These are phyloP conservation scores for Spilarctia lutea DNA, from an alignment of 2,888 invertebrate genomes.

Conservation along the genomic window DNA sequence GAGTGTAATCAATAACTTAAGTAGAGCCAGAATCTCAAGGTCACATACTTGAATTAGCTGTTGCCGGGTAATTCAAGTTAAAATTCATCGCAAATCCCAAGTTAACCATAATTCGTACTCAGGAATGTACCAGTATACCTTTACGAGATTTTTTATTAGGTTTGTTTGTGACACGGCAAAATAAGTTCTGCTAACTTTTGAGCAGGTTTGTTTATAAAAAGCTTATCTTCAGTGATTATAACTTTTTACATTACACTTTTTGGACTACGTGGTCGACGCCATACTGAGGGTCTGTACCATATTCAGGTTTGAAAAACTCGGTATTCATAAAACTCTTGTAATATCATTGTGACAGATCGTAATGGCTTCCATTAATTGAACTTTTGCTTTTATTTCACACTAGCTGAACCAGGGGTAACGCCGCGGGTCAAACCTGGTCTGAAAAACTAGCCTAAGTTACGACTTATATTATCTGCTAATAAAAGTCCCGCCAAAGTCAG, in stretches of 20 bases:
- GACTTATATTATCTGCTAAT: too few relatives aligned
- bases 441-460: too few relatives aligned
- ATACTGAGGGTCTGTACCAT: not conserved
- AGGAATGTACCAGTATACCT: too few relatives aligned
- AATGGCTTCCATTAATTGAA: too few relatives aligned
- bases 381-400: too few relatives aligned
- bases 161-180: not conserved
- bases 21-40: not conserved
- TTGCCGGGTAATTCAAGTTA: not conserved
- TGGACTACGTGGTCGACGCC: not conserved
- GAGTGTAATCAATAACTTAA: too few relatives aligned
- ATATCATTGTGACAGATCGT: too few relatives aligned
- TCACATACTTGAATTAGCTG: not conserved
- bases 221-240: not conserved
- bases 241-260: slow-evolving; percentile 2
- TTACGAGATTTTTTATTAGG: not conserved
- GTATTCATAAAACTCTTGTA: not conserved
- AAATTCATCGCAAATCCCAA: not conserved
- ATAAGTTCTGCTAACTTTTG: not conserved
- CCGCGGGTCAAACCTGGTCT: too few relatives aligned
- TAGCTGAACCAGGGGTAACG: too few relatives aligned
- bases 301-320: not conserved
- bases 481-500: too few relatives aligned
- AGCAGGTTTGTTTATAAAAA: not conserved
- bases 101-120: not conserved